These are phyloP conservation scores for Apodemus agrarius DNA, from an alignment of 2,797 vertebrate genomes.

Conservation along the genomic window DNA sequence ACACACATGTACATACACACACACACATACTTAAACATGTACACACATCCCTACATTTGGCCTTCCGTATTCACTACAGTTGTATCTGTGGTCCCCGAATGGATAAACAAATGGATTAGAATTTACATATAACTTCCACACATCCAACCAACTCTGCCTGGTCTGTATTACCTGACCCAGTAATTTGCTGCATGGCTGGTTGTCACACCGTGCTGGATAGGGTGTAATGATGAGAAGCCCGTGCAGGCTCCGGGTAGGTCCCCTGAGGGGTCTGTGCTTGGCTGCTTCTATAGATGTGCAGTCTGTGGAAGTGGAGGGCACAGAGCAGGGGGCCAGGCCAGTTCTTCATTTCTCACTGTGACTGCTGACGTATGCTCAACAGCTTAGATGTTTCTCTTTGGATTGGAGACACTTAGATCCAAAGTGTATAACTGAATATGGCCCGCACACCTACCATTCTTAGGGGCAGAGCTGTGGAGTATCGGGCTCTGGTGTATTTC, in stretches of 20 bases:
- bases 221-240: not conserved
- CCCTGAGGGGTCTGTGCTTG: not conserved
- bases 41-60: not conserved
- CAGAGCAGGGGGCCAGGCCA: not conserved
- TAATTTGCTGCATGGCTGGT: not conserved
- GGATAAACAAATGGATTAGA: not conserved
- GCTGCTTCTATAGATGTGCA: too few relatives aligned
- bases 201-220: not conserved
- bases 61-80: not conserved
- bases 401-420: not conserved
- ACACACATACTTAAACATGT: too few relatives aligned
- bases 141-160: not conserved
- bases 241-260: not conserved
- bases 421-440: not conserved
- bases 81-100: not conserved
- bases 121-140: not conserved
- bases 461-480: not conserved
- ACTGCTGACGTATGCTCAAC: not conserved
- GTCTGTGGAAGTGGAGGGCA: too few relatives aligned
- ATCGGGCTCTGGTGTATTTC: not conserved
- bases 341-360: not conserved
- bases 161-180: not conserved
- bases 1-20: too few relatives aligned
- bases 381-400: not conserved
- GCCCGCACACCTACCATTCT: not conserved